Evolutionary conservation across 2,797 vertebrate genomes (phyloP), one percentile per base, ranked within the genome.

Genomic region (Coccyzus lansbergi): DNA sequence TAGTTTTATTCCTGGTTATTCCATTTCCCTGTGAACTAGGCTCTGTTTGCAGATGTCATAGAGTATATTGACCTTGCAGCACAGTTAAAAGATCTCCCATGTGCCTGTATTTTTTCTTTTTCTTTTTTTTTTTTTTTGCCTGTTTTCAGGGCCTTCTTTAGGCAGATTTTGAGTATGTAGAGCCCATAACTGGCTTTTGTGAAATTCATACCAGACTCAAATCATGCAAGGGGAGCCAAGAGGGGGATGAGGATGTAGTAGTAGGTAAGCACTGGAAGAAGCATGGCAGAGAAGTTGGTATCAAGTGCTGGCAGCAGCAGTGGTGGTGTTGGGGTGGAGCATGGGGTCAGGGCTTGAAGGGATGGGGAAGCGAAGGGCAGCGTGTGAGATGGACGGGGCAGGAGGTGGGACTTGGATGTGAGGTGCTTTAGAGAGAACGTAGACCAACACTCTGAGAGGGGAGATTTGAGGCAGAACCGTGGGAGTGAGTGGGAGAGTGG

Each of bases 41-140:
- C 52, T 55, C 25, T 28, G 0, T 38, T 79, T 77, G 25, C 28
- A 1, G 5, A 2, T 1, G 0, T 6, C 14, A 9, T 10, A 9
- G 36, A 64, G 5, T 10, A 6, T 3, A 5, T 21, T 28, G 16
- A 4, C 42, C 33, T 86, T 7, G 0, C 31, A 84, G 72, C 40
- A 19, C 11, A 15, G 40, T 42, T 85, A n/a, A 28, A 71, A 44
- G 38, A 33, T 78, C 20, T 67, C 59, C 48, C 9, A 2, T 21
- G 4, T 8, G 6, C 6, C 15, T 40, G 0, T 26, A 3, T 71
- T 46, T 46, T 81, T 19, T 83, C n/a, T n/a, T n/a, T n/a, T 38
- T 44, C 44, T 88, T 36, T 24, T 63, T 75, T n/a, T n/a, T 38
- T 44, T 44, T 88, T 36, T 24, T 63, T 75, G 10, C 9, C 21